phyloP scores from a whole-genome alignment of 2,888 invertebrate species.

The Perizoma affinitatum region DNA sequence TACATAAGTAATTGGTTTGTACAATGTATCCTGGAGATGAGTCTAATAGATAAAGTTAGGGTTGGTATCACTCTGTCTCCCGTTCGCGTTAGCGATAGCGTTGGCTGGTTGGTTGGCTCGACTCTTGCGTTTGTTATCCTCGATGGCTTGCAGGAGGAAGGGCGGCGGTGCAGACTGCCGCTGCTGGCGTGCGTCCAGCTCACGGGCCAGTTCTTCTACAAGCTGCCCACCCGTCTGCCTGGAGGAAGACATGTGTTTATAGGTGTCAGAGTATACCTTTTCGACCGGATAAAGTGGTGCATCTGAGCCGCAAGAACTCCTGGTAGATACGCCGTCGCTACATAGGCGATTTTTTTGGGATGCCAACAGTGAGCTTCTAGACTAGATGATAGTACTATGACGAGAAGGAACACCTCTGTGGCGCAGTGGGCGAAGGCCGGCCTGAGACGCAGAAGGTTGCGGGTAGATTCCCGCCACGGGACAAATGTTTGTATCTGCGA shows the following conservation, averaged over 20 bases:
- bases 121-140: constrained; percentile 67
- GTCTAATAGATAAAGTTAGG: constrained; percentile 8
- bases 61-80: constrained; percentile 52
- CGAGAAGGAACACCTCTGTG: too few relatives aligned
- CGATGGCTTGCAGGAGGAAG: constrained; percentile 74
- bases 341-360: too few relatives aligned
- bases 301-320: too few relatives aligned
- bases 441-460: too few relatives aligned
- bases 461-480: too few relatives aligned
- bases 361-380: too few relatives aligned
- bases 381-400: too few relatives aligned
- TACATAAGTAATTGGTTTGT: too few relatives aligned
- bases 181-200: constrained; percentile 65
- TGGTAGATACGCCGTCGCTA: too few relatives aligned
- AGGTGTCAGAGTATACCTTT: constrained; percentile 6
- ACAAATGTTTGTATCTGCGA: too few relatives aligned
- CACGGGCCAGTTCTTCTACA: constrained; percentile 70
- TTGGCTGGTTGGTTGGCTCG: constrained; percentile 47
- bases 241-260: constrained; percentile 56
- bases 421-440: too few relatives aligned
- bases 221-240: constrained; percentile 80
- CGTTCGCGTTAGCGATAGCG: constrained; percentile 51
- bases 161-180: constrained; percentile 60
- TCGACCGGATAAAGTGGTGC: background rate
- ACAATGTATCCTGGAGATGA: too few relatives aligned